These are phyloP conservation scores for Stegana nigrithorax DNA, from an alignment of 2,888 invertebrate genomes.

Conservation along the genomic window DNA sequence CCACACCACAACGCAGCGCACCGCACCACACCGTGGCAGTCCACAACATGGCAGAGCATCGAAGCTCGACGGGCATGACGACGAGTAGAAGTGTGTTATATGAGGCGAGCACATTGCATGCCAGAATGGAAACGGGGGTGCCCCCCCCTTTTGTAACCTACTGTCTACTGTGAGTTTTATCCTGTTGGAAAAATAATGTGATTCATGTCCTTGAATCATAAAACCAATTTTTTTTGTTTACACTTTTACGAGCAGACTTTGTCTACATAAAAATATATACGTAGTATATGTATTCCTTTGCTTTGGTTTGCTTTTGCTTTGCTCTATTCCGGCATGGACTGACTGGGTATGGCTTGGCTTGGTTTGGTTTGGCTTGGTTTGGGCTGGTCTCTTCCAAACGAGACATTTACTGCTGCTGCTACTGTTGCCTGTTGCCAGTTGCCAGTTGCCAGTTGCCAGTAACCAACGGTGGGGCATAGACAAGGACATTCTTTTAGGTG, in stretches of 20 bases:
- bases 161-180: slow-evolving; percentile 49
- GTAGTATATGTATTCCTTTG: slow-evolving; percentile 37
- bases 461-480: too few species aligned
- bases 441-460: too few species aligned
- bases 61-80: slow-evolving; percentile 19
- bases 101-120: not conserved
- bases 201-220: slow-evolving; percentile 69
- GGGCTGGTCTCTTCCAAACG: too few species aligned
- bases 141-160: slow-evolving; percentile 47
- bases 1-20: slow-evolving; percentile 36
- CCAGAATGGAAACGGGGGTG: not conserved
- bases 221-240: slow-evolving; percentile 66
- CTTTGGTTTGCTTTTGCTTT: slow-evolving; percentile 40
- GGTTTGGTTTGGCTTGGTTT: too few species aligned
- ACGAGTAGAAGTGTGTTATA: slow-evolving; percentile 26
- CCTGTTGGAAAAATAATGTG: slow-evolving; percentile 65
- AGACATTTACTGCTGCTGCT: too few species aligned
- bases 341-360: too few species aligned
- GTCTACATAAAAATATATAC: slow-evolving; percentile 62
- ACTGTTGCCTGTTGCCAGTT: too few species aligned
- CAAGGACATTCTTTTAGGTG: slow-evolving; percentile 34
- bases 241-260: slow-evolving; percentile 62
- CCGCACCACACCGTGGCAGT: slow-evolving; percentile 15
- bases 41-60: too few species aligned
- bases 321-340: too few species aligned